phyloP scores from a whole-genome alignment of 2,797 vertebrate genomes.

The Hozukius guyotensis region DNA sequence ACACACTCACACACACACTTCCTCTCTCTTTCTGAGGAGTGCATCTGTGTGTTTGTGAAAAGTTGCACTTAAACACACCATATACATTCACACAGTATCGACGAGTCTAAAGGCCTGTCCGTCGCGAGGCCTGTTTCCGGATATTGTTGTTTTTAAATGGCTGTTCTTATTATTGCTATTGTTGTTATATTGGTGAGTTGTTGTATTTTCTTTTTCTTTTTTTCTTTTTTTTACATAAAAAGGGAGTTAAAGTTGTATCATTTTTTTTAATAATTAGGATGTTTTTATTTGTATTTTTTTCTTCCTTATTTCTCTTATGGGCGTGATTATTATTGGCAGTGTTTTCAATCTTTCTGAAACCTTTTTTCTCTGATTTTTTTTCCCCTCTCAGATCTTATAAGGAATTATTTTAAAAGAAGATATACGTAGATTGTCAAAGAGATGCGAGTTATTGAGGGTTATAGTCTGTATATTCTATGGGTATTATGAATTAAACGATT shows the following conservation, averaged over 20 bases:
- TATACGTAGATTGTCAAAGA: constrained; percentile 80
- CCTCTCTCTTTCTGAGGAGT: constrained; percentile 18
- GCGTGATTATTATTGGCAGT: constrained; percentile 74
- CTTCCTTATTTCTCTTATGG: constrained; percentile 66
- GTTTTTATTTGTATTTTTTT: constrained; percentile 66
- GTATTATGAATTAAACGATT: constrained; percentile 86
- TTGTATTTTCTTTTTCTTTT: constrained; percentile 53
- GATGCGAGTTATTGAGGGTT: constrained; percentile 81
- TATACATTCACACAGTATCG: constrained; percentile 56
- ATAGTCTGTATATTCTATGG: constrained; percentile 86
- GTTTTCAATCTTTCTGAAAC: constrained; percentile 73
- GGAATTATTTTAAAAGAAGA: constrained; percentile 82
- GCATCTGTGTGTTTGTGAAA: constrained; percentile 50
- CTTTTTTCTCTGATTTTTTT: constrained; percentile 42
- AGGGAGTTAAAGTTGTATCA: constrained; percentile 76
- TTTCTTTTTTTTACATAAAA: constrained; percentile 76
- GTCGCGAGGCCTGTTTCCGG: constrained; percentile 68
- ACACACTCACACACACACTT: constrained; percentile 10
- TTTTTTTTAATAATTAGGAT: constrained; percentile 62
- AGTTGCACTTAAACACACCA: constrained; percentile 69
- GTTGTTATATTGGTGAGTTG: constrained; percentile 76
- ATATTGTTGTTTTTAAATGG: constrained; percentile 82
- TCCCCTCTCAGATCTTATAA: constrained; percentile 65
- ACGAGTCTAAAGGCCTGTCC: constrained; percentile 61
- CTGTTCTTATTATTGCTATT: constrained; percentile 82